Base-by-base conservation (phyloP, 2,888 invertebrate genomes). In the Apocheima hispidaria region DNA sequence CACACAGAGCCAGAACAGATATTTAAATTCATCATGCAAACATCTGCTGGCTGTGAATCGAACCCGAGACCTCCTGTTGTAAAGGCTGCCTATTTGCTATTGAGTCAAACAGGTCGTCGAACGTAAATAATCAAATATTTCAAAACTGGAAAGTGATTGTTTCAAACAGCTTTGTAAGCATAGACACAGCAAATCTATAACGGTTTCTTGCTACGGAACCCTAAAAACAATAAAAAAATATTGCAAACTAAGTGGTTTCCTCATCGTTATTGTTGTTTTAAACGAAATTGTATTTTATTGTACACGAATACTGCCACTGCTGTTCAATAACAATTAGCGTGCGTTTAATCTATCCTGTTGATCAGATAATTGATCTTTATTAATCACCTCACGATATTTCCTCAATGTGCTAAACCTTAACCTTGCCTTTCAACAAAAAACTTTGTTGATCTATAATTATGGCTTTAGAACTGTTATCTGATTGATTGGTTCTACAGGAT, bases 401-500 rank as follows among this genome's bases (percentile, higher is more conserved):
- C 61, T 62, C 48, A 52, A 53, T 38, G 38, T 26, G 44, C 21
- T 48, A 61, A 61, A 51, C 50, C 57, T 54, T 61, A 58, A 58
- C 65, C 65, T 65, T 61, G 58, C 38, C 53, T 52, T 61, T 53
- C 33, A 54, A 65, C 30, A 14, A 55, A 64, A 64, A 53, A 58
- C 50, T 61, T 54, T 58, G 54, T 44, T 50, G 60, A 63, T 61
- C 63, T 67, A 56, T 71, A 66, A 65, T 68, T 70, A 62, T 70
- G 52, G 49, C 65, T 59, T 14, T 55, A 69, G 70, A 71, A 61
- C 67, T 65, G 70, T 75, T 72, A 71, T 62, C 60, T 59, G 65
- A 69, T 70, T 72, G 71, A 75, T 77, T 72, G 67, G 68, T 68
- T 73, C 67, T 73, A 68, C 65, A 68, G 71, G 71, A 72, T 71